These are phyloP conservation scores for Aleiodes testaceus DNA, from an alignment of 2,888 invertebrate genomes.

Conservation along the genomic window DNA sequence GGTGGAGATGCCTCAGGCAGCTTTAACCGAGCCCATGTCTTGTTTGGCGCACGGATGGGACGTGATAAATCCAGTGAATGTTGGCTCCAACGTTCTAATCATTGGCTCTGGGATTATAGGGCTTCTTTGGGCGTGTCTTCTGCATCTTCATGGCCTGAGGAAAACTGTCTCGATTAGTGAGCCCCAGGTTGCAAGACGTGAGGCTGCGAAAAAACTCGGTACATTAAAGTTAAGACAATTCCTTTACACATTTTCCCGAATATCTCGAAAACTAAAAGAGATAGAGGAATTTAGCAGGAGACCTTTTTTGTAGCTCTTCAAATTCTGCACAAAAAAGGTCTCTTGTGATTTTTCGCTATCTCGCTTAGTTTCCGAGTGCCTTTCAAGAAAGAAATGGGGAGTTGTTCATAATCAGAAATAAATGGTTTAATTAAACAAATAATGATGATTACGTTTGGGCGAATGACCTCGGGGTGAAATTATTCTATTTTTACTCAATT, in stretches of 20 bases:
- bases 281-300: too few species aligned
- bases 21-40: constrained; percentile 81
- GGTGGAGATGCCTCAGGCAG: constrained; percentile 73
- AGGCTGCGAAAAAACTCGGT: constrained; percentile 64
- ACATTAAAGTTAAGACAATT: too few species aligned
- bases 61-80: constrained; percentile 76
- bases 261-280: background rate
- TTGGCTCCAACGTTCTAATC: constrained; percentile 79
- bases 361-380: too few species aligned
- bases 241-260: too few species aligned
- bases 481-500: background rate
- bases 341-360: too few species aligned
- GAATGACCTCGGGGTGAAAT: background rate
- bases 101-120: constrained; percentile 85
- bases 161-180: constrained; percentile 81
- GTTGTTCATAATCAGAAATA: too few species aligned
- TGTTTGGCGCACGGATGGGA: constrained; percentile 83
- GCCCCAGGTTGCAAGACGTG: constrained; percentile 74
- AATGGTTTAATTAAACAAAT: too few species aligned
- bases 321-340: too few species aligned
- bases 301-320: too few species aligned
- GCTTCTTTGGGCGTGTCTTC: constrained; percentile 78
- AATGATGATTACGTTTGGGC: background rate
- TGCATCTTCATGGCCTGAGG: constrained; percentile 81
- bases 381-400: background rate